These are phyloP conservation scores for Brachionus plicatilis DNA, from an alignment of 1,140 invertebrate genomes.

Conservation along the genomic window DNA sequence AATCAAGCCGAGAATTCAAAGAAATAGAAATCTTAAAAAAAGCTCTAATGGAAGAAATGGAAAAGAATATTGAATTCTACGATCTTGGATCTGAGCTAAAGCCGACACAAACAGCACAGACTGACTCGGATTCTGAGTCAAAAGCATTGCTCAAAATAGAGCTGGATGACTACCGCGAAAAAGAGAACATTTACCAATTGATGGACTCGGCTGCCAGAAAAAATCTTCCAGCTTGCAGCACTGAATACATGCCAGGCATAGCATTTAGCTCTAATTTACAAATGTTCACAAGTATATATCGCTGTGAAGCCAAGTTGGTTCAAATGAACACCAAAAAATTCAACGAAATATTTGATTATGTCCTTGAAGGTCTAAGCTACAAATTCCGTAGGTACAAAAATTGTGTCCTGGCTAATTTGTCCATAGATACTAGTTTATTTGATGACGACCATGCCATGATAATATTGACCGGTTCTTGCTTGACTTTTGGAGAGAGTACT, in stretches of 20 bases:
- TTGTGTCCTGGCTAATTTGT: constrained; percentile 33
- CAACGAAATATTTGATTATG: constrained; percentile 76
- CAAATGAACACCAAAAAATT: constrained; percentile 29
- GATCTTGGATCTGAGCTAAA: not conserved
- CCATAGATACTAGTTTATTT: constrained; percentile 45
- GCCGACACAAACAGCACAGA: not conserved
- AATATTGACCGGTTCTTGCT: constrained; percentile 44
- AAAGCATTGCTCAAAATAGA: constrained; percentile 46
- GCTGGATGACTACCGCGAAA: constrained; percentile 79
- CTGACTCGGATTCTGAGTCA: not conserved
- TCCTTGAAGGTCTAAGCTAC: constrained; percentile 5
- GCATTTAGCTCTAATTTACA: constrained; percentile 64
- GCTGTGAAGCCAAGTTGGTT: not conserved
- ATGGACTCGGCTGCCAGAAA: constrained; percentile 71
- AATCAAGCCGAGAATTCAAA: not conserved
- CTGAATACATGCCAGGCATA: constrained; percentile 70
- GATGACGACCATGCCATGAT: constrained; percentile 40
- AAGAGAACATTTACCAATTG: constrained; percentile 70
- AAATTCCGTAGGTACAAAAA: constrained; percentile 19
- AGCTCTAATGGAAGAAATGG: not conserved
- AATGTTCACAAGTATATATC: constrained; percentile 44
- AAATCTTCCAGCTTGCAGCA: constrained; percentile 77
- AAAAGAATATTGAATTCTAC: not conserved
- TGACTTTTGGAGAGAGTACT: constrained; percentile 44
- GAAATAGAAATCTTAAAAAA: constrained; percentile 7